phyloP scores from a whole-genome alignment of 2,113 vertebrate species.

The Mastomys natalensis region DNA sequence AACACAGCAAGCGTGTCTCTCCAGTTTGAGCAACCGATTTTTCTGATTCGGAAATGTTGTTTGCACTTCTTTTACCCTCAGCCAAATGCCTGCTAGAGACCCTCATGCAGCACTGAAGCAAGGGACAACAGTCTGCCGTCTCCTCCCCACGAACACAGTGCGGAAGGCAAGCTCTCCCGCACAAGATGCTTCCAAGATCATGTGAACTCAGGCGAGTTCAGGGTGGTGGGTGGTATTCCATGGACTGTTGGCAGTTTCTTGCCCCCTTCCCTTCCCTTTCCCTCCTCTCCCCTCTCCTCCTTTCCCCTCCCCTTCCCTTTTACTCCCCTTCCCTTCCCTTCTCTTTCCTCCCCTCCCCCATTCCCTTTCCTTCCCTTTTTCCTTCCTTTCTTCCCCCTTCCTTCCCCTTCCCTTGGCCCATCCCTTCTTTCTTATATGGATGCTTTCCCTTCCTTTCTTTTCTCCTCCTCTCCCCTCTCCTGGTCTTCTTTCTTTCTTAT shows the following conservation, averaged over 20 bases:
- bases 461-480: too few relatives aligned
- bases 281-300: not conserved
- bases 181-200: not conserved
- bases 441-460: not conserved
- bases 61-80: not conserved
- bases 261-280: not conserved
- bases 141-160: conserved; percentile 75
- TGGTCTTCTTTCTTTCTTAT: not conserved
- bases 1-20: too few relatives aligned
- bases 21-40: not conserved
- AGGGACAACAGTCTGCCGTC: conserved; percentile 68
- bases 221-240: not conserved
- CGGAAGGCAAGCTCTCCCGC: conserved; percentile 77
- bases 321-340: too few relatives aligned
- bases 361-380: too few relatives aligned
- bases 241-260: not conserved
- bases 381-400: too few relatives aligned
- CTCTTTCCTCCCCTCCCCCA: accelerated
- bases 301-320: accelerated
- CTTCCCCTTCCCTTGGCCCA: too few relatives aligned
- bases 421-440: not conserved
- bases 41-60: not conserved
- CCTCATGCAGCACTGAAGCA: conserved; percentile 56
- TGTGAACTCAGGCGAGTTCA: not conserved
- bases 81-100: not conserved